Evolutionary conservation across 2,797 vertebrate genomes (phyloP).

Genomic region (Mormyrops attenuatus): DNA sequence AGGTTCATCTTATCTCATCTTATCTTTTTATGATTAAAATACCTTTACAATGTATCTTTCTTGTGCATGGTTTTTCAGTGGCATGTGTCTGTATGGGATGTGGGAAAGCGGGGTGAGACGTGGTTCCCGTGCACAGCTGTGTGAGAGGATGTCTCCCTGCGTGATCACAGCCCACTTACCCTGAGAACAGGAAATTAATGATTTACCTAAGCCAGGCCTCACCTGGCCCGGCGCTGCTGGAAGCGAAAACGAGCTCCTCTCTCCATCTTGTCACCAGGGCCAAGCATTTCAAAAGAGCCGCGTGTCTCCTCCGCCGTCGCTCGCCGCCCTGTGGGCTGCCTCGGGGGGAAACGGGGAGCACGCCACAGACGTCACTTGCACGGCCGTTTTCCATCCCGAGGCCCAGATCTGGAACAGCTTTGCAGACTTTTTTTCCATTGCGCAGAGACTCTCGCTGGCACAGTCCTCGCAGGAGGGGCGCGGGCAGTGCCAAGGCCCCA

Average conservation of each 20-base stretch:
- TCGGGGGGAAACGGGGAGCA: neutral
- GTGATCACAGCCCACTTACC: slow-evolving; percentile 56
- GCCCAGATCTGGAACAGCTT: neutral
- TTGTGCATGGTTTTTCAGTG: neutral
- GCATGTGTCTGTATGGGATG: slow-evolving; percentile 16
- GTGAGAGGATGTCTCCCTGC: slow-evolving; percentile 59
- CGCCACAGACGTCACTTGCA: neutral
- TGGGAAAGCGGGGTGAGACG: neutral
- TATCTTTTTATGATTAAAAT: neutral
- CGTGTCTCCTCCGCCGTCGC: neutral
- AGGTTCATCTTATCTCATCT: neutral
- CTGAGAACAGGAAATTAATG: slow-evolving; percentile 59
- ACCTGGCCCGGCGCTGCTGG: slow-evolving; percentile 51
- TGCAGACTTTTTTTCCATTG: neutral
- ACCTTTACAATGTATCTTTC: neutral
- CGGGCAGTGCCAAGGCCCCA: slow-evolving; percentile 23
- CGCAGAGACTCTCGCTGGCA: neutral
- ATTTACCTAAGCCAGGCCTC: slow-evolving; percentile 64
- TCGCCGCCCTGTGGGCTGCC: neutral
- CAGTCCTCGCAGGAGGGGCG: slow-evolving; percentile 14
- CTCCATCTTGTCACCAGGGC: neutral
- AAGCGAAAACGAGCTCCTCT: neutral
- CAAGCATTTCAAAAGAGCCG: neutral
- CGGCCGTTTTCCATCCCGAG: neutral
- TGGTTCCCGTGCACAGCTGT: slow-evolving; percentile 52